phyloP scores from a whole-genome alignment of 1,140 invertebrate species.

The Plodia interpunctella region DNA sequence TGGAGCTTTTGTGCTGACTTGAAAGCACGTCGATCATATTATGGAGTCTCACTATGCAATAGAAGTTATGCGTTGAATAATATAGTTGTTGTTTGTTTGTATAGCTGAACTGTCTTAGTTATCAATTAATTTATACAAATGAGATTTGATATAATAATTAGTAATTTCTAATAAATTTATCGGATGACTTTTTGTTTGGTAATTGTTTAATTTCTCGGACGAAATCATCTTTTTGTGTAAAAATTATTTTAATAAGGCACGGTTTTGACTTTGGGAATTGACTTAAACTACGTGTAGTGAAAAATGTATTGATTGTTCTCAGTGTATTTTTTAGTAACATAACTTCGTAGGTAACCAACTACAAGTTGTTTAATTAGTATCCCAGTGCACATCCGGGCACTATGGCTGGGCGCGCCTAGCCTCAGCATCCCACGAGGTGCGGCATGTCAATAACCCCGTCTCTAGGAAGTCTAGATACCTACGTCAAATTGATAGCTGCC shows the following conservation, averaged over 20 bases:
- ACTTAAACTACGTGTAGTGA: no score
- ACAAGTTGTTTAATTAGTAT: neutral
- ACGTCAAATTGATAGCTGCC: constrained; percentile 45
- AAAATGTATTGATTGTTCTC: no score
- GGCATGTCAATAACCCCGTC: constrained; percentile 41
- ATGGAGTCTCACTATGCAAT: neutral
- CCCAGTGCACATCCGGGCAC: constrained; percentile 8
- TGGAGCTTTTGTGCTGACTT: neutral
- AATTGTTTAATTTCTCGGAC: no score
- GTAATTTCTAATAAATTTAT: no score
- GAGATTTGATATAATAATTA: no score
- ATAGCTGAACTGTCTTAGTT: neutral
- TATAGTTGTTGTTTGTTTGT: constrained; percentile 1
- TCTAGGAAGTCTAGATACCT: constrained; percentile 45
- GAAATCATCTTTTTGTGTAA: no score
- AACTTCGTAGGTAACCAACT: no score
- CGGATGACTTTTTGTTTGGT: no score
- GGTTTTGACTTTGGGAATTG: no score
- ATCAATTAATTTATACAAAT: neutral
- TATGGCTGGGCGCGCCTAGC: constrained; percentile 17
- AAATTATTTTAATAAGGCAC: no score
- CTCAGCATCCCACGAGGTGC: constrained; percentile 48
- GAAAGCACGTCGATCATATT: constrained; percentile 2
- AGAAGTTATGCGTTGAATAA: neutral
- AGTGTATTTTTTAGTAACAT: no score